Evolutionary conservation across 2,113 vertebrate species (phyloP), one percentile per base, ranked within the genome.

Genomic region (Microtus oregoni): DNA sequence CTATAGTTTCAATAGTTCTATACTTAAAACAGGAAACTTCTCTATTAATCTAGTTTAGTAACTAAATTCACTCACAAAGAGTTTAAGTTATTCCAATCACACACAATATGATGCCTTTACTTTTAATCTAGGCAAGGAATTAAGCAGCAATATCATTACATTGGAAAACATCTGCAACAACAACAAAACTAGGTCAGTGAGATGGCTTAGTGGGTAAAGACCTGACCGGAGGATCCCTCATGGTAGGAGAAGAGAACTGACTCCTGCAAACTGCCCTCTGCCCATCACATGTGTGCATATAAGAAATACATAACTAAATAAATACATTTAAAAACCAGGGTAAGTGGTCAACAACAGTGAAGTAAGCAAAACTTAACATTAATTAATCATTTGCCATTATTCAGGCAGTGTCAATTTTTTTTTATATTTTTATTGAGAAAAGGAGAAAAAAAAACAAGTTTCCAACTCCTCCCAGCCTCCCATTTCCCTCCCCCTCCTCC

Each of bases 321-420:
- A 19, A 50, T 78, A 52, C 12, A 78, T 17, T 19, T 30, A 52
- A 78, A 78, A 78, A 28, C 5, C 32, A 94, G 86, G 1, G 55
- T 76, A 58, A 91, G 4, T 44, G 67, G 55, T 63, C 8, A 85
- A 81, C 86, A 89, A 63, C 4, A 63, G 38, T 5, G 75, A 52
- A 70, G 44, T 89, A 30, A 30, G 90, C 65, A 11, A 58, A 63
- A 83, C 1, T 24, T 85, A 90, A 72, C n/a, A 73, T 93, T 52
- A 68, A 89, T 38, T 81, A 58, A 58, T 91, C 73, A 79, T 85
- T 97, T 93, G 5, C 14, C 30, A 58, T 81, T 86, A 86, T 30
- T 5, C 68, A 89, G 65, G 58, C 3, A 32, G 4, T 72, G 12
- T 30, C 63, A 91, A 50, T 8, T 88, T 88, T 90, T 61, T n/a